Evolutionary conservation across 2,888 invertebrate genomes (phyloP).

Genomic region (Parascotia fuliginaria): DNA sequence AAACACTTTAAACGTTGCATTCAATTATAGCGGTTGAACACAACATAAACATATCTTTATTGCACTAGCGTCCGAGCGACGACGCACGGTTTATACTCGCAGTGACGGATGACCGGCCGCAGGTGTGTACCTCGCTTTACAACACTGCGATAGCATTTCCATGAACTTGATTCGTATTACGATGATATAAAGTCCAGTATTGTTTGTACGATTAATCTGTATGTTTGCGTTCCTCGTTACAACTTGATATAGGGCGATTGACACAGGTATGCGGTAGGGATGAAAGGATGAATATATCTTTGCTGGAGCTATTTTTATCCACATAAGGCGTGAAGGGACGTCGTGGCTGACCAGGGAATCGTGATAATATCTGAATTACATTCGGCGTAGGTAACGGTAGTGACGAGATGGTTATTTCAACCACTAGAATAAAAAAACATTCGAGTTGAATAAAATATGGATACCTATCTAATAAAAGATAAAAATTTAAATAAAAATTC

Average conservation of each 20-base stretch:
- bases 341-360: neutral
- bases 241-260: slow-evolving; percentile 56
- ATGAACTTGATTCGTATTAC: slow-evolving; percentile 1
- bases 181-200: slow-evolving; percentile 12
- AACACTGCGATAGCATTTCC: slow-evolving; percentile 42
- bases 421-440: too few species aligned
- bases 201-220: neutral
- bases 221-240: slow-evolving; percentile 27
- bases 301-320: slow-evolving; percentile 36
- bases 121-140: slow-evolving; percentile 56
- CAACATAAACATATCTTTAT: slow-evolving; percentile 1
- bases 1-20: neutral
- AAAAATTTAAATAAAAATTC: too few species aligned
- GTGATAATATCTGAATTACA: neutral
- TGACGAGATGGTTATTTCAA: too few species aligned
- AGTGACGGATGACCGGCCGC: slow-evolving; percentile 56
- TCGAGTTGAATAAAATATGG: too few species aligned
- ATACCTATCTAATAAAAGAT: too few species aligned
- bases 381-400: neutral
- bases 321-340: slow-evolving; percentile 26
- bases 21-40: neutral
- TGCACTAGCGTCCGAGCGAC: slow-evolving; percentile 2
- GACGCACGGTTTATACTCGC: slow-evolving; percentile 46
- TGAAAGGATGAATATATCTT: slow-evolving; percentile 41
- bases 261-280: slow-evolving; percentile 56